phyloP scores from a whole-genome alignment of 2,888 invertebrate species.

The Gortyna flavago region DNA sequence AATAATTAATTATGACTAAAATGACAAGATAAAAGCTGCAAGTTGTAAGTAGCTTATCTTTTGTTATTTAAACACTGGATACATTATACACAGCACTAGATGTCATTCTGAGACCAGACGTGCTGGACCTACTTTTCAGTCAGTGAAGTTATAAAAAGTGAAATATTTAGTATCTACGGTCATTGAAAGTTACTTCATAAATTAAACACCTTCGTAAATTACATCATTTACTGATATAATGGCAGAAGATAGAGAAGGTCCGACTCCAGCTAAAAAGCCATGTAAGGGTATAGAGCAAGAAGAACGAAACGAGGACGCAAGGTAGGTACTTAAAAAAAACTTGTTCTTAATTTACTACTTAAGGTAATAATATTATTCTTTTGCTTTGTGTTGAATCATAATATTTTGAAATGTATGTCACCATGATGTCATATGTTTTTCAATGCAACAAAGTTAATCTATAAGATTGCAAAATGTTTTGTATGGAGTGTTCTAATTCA shows the following conservation, averaged over 20 bases:
- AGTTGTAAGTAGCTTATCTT: not conserved
- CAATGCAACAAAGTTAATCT: not conserved
- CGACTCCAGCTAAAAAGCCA: constrained; percentile 10
- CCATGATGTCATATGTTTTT: not conserved
- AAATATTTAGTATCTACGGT: constrained; percentile 5
- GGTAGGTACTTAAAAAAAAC: not conserved
- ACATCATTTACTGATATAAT: not conserved
- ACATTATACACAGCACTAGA: not conserved
- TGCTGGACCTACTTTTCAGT: not conserved
- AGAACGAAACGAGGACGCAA: not conserved
- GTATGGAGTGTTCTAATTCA: not conserved
- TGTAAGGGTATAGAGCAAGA: not conserved
- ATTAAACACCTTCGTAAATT: not conserved
- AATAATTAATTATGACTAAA: not conserved
- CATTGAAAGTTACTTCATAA: not conserved
- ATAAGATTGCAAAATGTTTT: not conserved
- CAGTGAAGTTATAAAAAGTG: constrained; percentile 9
- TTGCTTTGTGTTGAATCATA: not conserved
- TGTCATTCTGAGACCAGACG: not conserved
- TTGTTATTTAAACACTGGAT: not conserved
- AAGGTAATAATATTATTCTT: not conserved
- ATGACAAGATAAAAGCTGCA: not conserved
- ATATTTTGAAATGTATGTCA: not conserved
- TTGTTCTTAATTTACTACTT: no score
- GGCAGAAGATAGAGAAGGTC: not conserved